These are phyloP conservation scores for Sclerodermus sp. DNA, from an alignment of 2,888 invertebrate genomes.

Conservation along the genomic window DNA sequence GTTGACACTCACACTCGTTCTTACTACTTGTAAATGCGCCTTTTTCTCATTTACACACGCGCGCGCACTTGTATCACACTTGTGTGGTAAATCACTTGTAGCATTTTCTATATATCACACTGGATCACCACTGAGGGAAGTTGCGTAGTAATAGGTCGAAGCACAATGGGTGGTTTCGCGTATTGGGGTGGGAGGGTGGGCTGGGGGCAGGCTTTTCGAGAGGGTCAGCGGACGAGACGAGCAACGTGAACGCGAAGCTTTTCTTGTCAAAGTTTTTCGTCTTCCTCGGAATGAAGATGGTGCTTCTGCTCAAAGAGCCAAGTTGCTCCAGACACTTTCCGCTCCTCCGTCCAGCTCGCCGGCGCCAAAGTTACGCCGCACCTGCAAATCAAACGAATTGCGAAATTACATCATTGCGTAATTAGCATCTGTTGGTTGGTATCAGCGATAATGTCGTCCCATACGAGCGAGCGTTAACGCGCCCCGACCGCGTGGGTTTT, in stretches of 20 bases:
- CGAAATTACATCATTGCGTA: not conserved
- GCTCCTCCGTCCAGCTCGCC: constrained; percentile 54
- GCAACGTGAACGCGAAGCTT: constrained; percentile 24
- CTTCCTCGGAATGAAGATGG: constrained; percentile 41
- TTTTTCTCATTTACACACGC: not conserved
- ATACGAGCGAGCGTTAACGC: no score
- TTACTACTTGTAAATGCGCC: not conserved
- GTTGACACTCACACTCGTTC: not conserved
- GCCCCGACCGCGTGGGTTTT: no score
- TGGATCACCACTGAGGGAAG: constrained; percentile 33
- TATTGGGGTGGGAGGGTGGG: no score
- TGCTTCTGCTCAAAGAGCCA: constrained; percentile 47
- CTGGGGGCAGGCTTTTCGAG: no score
- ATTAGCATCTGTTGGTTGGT: not conserved
- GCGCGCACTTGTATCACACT: constrained; percentile 14
- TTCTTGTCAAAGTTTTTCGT: constrained; percentile 42
- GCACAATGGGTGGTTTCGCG: no score
- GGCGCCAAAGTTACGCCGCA: constrained; percentile 57
- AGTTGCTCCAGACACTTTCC: constrained; percentile 47
- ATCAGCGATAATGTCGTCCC: not conserved
- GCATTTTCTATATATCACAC: constrained; percentile 43
- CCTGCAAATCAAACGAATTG: constrained; percentile 43
- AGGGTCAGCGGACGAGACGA: constrained; percentile 13
- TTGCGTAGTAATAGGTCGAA: no score
- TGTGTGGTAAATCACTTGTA: constrained; percentile 21